Base-by-base conservation (phyloP, 2,113 vertebrate genomes). In the Helogale parvula region DNA sequence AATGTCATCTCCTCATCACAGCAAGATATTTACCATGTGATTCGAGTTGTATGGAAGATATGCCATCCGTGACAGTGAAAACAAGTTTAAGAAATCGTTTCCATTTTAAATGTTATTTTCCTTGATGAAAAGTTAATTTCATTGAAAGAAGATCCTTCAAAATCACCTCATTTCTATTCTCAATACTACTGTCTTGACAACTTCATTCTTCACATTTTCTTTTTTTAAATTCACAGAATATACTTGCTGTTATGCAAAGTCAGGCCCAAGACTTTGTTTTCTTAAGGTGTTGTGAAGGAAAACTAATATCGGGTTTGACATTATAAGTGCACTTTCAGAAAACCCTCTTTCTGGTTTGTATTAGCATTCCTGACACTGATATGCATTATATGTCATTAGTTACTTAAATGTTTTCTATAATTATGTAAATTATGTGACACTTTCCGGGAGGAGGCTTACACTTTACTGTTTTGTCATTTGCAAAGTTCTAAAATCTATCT, bases 341-440 rank as follows among this genome's bases (percentile, higher is more conserved):
- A 52, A 65, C 47, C 74, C 80, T 82, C 57, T 85, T 85, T 92
- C 66, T 93, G 93, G 93, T 91, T 97, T 95, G 79, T 79, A 57
- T 94, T 88, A 94, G 92, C 88, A 71, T 65, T 93, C 45, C 95
- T 94, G 93, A 97, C 79, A 96, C 63, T 91, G 88, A 97, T 92
- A 74, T 41, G 54, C 41, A 88, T 96, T 88, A 66, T 69, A 68
- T 92, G 76, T 95, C 94, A 92, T 96, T 95, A 95, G 93, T 94
- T 97, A 94, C 79, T 95, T 96, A 96, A 90, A 87, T 95, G 89
- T 97, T 96, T 98, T 80, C 94, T 97, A 52, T 97, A 97, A 97
- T 97, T 94, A 97, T 96, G 82, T 85, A 97, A 94, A 97, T 96
- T 82, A 95, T 86, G 63, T 89, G 93, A 97, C 47, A 97, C 60